Evolutionary conservation across 2,797 vertebrate genomes (phyloP).

Genomic region (Tachyglossus aculeatus): DNA sequence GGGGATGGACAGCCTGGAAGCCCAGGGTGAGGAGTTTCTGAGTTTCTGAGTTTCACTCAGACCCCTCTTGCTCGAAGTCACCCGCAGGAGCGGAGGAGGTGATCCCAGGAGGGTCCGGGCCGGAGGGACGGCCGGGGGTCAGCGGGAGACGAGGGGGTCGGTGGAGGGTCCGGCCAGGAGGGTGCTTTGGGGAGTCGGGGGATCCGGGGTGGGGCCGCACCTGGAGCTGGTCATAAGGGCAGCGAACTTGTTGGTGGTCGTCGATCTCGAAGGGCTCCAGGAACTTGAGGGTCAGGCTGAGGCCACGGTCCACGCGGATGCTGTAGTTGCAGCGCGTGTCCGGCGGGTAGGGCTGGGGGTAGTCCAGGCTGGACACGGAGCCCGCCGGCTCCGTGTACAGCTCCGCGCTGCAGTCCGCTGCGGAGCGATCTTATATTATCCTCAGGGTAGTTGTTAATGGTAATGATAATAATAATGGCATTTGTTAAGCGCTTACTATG

Average conservation of each 20-base stretch:
- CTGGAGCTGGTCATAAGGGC: conserved; percentile 80
- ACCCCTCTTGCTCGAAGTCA: not conserved
- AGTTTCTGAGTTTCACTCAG: no score
- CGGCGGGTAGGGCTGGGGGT: conserved; percentile 71
- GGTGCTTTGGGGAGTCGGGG: not conserved
- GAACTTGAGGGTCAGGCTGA: conserved; percentile 70
- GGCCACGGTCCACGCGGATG: conserved; percentile 73
- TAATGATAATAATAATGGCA: no score
- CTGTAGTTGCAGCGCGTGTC: conserved; percentile 77
- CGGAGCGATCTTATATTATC: not conserved
- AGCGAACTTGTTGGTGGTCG: conserved; percentile 75
- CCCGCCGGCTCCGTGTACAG: conserved; percentile 70
- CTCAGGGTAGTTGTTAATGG: no score
- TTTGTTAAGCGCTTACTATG: no score
- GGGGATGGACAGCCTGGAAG: no score
- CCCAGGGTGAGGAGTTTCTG: no score
- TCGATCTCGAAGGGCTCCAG: conserved; percentile 78
- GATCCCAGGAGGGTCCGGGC: not conserved
- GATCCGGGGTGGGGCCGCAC: conserved; percentile 40
- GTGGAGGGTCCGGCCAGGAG: not conserved
- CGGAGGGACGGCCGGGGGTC: not conserved
- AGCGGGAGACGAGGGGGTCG: no score
- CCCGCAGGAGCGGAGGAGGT: not conserved
- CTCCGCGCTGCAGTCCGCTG: conserved; percentile 74
- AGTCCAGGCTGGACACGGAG: conserved; percentile 74